Percentiles rank a stretch among this genome's conserved stretches.
These are phyloP conservation scores for Prenolepis imparis DNA, from an alignment of 2,888 invertebrate genomes.

Conservation along the genomic window DNA sequence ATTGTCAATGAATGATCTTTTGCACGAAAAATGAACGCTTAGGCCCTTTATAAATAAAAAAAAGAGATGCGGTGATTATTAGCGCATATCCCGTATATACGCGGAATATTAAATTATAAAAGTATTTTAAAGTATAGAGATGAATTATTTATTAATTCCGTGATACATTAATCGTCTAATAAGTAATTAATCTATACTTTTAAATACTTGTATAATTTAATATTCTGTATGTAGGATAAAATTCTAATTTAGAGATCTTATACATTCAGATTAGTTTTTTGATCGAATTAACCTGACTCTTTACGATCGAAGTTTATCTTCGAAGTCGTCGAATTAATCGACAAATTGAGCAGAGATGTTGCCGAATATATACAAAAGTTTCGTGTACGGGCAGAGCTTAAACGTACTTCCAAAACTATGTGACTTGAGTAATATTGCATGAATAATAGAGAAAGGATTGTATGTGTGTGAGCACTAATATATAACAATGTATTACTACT, in stretches of 20 bases:
- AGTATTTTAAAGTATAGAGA: too few species aligned
- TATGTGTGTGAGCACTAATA: neutral
- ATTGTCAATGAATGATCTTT: neutral
- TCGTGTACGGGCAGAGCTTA: slow-evolving; percentile 10
- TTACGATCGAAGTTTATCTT: neutral
- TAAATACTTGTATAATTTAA: too few species aligned
- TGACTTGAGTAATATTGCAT: slow-evolving; percentile 22
- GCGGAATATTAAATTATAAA: too few species aligned
- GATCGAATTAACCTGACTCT: neutral
- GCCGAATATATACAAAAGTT: slow-evolving; percentile 37
- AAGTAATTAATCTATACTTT: too few species aligned
- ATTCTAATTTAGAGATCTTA: neutral
- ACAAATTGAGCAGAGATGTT: slow-evolving; percentile 26
- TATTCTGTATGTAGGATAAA: too few species aligned
- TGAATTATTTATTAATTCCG: too few species aligned
- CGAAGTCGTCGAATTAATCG: neutral
- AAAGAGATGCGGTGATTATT: too few species aligned
- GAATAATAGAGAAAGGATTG: neutral
- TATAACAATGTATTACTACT: slow-evolving; percentile 12
- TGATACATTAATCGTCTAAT: too few species aligned
- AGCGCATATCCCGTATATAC: too few species aligned
- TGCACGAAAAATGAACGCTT: neutral
- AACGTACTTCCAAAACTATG: slow-evolving; percentile 34
- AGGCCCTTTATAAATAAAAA: too few species aligned
- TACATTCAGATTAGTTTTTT: neutral